Evolutionary conservation across 1,140 invertebrate species (phyloP), one percentile per base, ranked within the genome.

Genomic region (Hormaphis cornu): DNA sequence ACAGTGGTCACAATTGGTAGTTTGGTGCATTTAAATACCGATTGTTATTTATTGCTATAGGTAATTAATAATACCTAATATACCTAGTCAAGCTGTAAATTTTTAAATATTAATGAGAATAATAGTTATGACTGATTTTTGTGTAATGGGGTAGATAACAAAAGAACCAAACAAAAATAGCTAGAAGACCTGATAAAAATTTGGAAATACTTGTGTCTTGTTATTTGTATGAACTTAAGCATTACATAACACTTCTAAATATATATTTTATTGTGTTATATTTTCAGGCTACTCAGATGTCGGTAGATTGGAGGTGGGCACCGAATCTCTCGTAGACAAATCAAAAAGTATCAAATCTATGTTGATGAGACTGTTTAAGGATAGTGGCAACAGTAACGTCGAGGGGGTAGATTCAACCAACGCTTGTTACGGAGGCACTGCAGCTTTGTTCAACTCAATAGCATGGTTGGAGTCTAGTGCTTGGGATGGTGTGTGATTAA

Each of bases 321-420:
- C 97, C 6, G 97, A 99, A 79, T 98, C 97, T 0, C 87, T 98
- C 37, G 83, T 99, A 59, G 97, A 99, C 78, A 99, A 99, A 81
- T 97, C 94, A 72, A 99, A 98, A 81, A 95, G 92, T 77, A 91
- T 98, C 0, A 99, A 99, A 79, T 89, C 90, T n/a, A 89, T 95
- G 37, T 81, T 99, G 33, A 99, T 99, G 97, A 90, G 96, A 74
- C 79, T 98, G 10, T 97, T 98, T 79, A 88, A 92, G 73, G 80
- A 81, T 8, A 78, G 77, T 74, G 93, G 89, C 1, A 94, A 92
- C 71, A 89, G 87, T 7, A 93, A 98, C 77, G 84, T 99, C 63
- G 95, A 98, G 81, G 97, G 97, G 9, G 87, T 97, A 46, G 97
- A 99, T 77, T 90, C 89, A 0, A 97, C 92, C 20, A 98, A 99